phyloP scores from a whole-genome alignment of 1,140 invertebrate genomes.

The Drosophila sp. region DNA sequence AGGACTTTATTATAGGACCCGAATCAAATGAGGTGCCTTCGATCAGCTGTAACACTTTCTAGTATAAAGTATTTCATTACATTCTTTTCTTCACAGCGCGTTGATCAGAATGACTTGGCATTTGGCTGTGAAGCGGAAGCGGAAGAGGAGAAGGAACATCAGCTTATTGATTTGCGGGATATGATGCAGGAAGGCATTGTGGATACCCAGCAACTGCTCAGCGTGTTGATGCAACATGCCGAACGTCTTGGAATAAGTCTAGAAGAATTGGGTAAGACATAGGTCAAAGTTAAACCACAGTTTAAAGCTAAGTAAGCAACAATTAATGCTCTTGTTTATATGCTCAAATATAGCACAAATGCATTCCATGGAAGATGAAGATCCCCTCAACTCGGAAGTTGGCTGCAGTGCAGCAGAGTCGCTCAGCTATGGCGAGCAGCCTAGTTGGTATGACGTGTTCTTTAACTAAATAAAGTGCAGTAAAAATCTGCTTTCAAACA shows the following conservation, averaged over 20 bases:
- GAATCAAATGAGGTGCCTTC: constrained; percentile 26
- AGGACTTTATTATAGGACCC: constrained; percentile 67
- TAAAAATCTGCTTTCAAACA: constrained; percentile 6
- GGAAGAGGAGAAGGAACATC: not conserved
- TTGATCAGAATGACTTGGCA: not conserved
- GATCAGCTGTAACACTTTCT: not conserved
- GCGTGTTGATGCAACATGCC: constrained; percentile 61
- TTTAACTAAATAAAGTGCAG: constrained; percentile 33
- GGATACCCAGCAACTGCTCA: constrained; percentile 45
- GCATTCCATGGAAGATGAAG: not conserved
- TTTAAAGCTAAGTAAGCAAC: too few relatives aligned
- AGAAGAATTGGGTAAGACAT: constrained; percentile 50
- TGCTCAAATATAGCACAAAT: constrained; percentile 14
- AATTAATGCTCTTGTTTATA: not conserved
- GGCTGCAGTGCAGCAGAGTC: constrained; percentile 20
- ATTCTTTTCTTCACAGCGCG: not conserved
- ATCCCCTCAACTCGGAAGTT: not conserved
- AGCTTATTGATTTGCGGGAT: constrained; percentile 33
- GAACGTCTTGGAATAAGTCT: constrained; percentile 50
- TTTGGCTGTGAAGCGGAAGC: constrained; percentile 10
- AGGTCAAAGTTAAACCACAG: not conserved
- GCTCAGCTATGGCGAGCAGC: constrained; percentile 29
- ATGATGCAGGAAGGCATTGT: constrained; percentile 37
- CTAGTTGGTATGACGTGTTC: constrained; percentile 61
- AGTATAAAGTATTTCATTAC: not conserved